Base-by-base conservation (phyloP, 2,888 invertebrate species). In the Molorchus minor region DNA sequence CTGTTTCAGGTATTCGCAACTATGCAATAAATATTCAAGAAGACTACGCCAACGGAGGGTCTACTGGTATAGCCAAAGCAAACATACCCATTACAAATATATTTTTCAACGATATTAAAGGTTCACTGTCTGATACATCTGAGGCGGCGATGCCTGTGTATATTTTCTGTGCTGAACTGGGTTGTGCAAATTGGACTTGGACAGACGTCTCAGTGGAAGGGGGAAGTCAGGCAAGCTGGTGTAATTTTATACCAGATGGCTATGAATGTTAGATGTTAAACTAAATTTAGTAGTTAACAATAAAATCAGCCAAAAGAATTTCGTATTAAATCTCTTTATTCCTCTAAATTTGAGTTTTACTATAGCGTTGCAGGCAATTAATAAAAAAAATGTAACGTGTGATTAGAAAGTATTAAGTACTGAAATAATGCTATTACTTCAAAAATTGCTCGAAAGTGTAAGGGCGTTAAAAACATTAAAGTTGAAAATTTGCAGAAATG, bases 51-150 rank as follows among this genome's bases (percentile, higher is more conserved):
- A 60, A 61, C 17, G 61, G 61, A 8, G 33, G 54, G 5, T 44
- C 57, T n/a, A 57, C 51, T 7, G 66, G 66, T 2, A 43, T 56
- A 20, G 56, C 62, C 3, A 66, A 55, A 20, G 67, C 59, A n/a
- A 68, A 66, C 49, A 57, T 67, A 5, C 67, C 66, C 0, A 69
- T 70, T 16, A 62, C 61, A 5, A 61, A 64, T 44, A 43, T 70
- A 16, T 65, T 59, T 1, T 38, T 70, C 20, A 38, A 36, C 0
- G 61, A 66, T 35, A 51, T 70, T 1, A 44, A 25, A 7, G 70
- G 70, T 5, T 46, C 46, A 4, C 56, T 69, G 51, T 56, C 51
- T 1, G 61, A 62, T 3, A 47, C 45, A 8, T 36, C 38, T 1
- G 16, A 15, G 16, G 56, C 63, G 12, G 45, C 61, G 4, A 56